Evolutionary conservation across 1,140 invertebrate species (phyloP).

Genomic region (Steinernema feltiae): DNA sequence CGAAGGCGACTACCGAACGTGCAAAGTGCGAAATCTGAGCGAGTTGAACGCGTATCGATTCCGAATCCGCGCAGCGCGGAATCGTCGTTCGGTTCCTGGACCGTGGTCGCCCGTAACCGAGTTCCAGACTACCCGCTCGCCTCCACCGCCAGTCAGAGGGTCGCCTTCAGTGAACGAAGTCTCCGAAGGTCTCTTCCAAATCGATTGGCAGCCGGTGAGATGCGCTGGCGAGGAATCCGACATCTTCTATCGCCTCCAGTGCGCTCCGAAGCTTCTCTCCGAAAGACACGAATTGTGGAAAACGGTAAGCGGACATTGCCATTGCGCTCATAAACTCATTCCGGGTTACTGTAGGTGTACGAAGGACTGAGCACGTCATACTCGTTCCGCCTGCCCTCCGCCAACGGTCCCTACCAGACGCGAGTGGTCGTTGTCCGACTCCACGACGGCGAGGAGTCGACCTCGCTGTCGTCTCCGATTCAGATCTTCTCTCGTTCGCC

Average conservation of each 20-base stretch:
- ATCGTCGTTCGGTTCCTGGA: constrained; percentile 32
- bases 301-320: constrained; percentile 34
- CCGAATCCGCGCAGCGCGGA: constrained; percentile 44
- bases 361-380: constrained; percentile 42
- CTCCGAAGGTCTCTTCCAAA: constrained; percentile 38
- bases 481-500: not conserved
- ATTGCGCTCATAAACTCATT: not conserved
- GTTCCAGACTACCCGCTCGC: constrained; percentile 27
- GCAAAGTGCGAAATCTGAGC: constrained; percentile 43
- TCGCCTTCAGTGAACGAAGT: constrained; percentile 43
- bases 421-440: constrained; percentile 48
- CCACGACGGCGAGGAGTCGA: not conserved
- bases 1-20: constrained; percentile 46
- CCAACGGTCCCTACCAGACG: constrained; percentile 40
- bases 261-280: constrained; percentile 30
- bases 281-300: constrained; percentile 37
- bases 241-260: constrained; percentile 45
- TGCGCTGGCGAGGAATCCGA: not conserved
- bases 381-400: constrained; percentile 31
- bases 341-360: constrained; percentile 32
- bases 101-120: constrained; percentile 34
- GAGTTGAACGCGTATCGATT: constrained; percentile 44
- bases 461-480: not conserved
- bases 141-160: constrained; percentile 21
- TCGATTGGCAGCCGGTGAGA: constrained; percentile 44